Base-by-base conservation (phyloP, 2,113 vertebrate genomes). In the Phoxinus phoxinus region DNA sequence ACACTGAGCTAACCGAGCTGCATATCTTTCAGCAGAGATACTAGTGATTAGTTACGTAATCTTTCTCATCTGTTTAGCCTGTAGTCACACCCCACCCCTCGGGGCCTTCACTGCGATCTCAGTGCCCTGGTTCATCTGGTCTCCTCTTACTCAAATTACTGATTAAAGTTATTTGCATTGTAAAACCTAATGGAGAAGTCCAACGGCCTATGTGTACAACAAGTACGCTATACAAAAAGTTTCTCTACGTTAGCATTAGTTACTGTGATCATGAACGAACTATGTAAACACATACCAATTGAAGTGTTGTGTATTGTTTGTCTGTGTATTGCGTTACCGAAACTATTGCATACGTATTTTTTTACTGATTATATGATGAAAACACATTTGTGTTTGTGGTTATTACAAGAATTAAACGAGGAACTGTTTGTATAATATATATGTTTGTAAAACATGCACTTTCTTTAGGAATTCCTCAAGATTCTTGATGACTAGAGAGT, bases 1-100 rank as follows among this genome's bases (percentile, higher is more conserved):
- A 13, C 37, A 80, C 9, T 67, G 8, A 7, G 4, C 17, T 23
- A 35, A 83, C 25, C 6, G 15, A 59, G 6, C 19, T 25, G 48
- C 53, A 73, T 74, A 74, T 80, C 41, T 84, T 79, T 53, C 27
- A 51, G 25, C n/a, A 27, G 27, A 86, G n/a, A 25, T 56, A 2
- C 30, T 19, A 72, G 72, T 27, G 13, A 9, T 48, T n/a, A n/a
- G n/a, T n/a, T 46, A 69, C 7, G 19, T 41, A 25, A 69, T 21
- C 8, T 15, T 37, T 58, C 75, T 37, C 7, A 41, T 84, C 32
- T 21, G 69, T 79, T 21, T 81, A 44, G 74, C 23, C 51, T 75
- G 44, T 75, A 10, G 32, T 48, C 19, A 17, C 44, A 21, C 59
- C 71, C 41, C 71, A 71, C 78, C 83, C 11, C 77, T 27, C 27